Evolutionary conservation across 2,888 invertebrate genomes (phyloP).

Genomic region (Platycheirus albimanus): DNA sequence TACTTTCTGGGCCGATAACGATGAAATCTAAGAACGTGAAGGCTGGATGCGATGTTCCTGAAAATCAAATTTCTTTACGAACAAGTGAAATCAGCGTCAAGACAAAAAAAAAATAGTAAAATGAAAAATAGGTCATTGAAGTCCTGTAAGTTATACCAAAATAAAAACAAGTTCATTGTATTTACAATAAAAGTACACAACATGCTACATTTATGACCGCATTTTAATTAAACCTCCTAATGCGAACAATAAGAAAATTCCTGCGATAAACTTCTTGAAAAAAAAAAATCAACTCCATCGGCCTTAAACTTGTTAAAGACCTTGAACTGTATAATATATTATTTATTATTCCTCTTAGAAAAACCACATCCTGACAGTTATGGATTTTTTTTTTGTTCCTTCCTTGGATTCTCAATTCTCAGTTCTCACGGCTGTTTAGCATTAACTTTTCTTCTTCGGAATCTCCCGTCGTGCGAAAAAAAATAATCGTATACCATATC

Average conservation of each 20-base stretch:
- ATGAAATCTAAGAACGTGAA: too few species aligned
- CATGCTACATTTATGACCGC: too few species aligned
- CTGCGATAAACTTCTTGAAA: background rate
- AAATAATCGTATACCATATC: constrained; percentile 31
- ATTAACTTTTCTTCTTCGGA: constrained; percentile 34
- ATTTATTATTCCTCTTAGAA: constrained; percentile 5
- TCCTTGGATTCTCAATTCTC: too few species aligned
- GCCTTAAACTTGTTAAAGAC: constrained; percentile 15
- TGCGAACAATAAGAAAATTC: background rate
- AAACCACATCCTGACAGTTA: constrained; percentile 26
- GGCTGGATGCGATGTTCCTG: too few species aligned
- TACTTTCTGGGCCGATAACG: too few species aligned
- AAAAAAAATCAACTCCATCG: background rate
- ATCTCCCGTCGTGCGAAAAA: constrained; percentile 33
- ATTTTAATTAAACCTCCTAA: background rate
- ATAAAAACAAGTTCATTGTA: too few species aligned
- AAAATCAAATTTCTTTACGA: too few species aligned
- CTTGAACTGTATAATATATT: constrained; percentile 8
- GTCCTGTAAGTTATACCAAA: too few species aligned
- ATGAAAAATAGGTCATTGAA: too few species aligned
- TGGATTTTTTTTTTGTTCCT: background rate
- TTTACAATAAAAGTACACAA: too few species aligned
- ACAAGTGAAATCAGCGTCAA: too few species aligned
- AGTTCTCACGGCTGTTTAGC: constrained; percentile 27
- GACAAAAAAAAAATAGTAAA: too few species aligned